Evolutionary conservation across 2,888 invertebrate species (phyloP), one percentile per base, ranked within the genome.

Genomic region (Erebia aethiops): DNA sequence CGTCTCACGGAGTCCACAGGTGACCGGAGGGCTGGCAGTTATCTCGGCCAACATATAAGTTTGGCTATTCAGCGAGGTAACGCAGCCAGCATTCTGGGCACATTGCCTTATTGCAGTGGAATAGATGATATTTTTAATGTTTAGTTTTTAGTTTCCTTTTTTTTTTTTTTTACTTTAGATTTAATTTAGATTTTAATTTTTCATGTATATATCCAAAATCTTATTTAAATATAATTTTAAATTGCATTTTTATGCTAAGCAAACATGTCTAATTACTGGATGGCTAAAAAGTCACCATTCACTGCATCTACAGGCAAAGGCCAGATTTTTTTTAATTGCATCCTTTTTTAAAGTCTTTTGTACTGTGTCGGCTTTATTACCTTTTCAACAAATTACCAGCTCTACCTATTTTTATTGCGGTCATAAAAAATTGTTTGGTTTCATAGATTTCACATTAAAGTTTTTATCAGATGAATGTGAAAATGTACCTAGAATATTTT

Each of bases 221-320:
- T 46, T 52, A 57, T 52, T 58, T 41, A 63, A 66, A 66, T 60
- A 58, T 63, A 63, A 58, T 56, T 65, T 64, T 56, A 69, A 63
- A 73, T 75, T 77, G 76, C 77, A 77, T 74, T 80, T 79, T 83
- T 83, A 83, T 82, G 79, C 80, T 85, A 83, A 81, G 84, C 84
- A 88, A 87, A 88, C 84, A 84, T 74, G 67, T 74, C 69, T 73
- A 75, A 76, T 75, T 72, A 75, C 69, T 73, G 72, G 71, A 77
- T 79, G 75, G 78, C 81, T 81, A 78, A 79, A 78, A 79, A 79
- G 68, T 63, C 58, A 8, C 70, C 13, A 56, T 70, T 70, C 43
- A 70, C 11, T 57, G 1, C 16, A 14, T n/a, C 9, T 49, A 60
- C 60, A 71, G 58, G 60, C 67, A 8, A 70, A 67, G 67, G 62